Evolutionary conservation across 2,888 invertebrate species (phyloP).

Genomic region (Cremastobaeus sp.): DNA sequence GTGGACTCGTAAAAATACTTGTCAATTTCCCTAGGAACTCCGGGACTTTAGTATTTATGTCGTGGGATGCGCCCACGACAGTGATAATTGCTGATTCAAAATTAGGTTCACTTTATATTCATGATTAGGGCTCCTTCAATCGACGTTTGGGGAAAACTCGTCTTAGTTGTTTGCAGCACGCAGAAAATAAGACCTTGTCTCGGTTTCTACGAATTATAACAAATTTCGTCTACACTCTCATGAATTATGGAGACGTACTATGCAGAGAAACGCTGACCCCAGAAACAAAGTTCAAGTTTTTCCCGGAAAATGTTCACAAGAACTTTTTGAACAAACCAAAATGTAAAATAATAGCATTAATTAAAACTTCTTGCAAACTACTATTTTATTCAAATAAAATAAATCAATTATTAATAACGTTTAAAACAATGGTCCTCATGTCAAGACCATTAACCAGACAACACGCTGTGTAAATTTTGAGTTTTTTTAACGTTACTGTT

Average conservation of each 20-base stretch:
- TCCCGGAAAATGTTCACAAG: too few species aligned
- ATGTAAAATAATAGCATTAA: too few species aligned
- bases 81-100: slow-evolving; percentile 50
- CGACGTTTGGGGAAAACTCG: slow-evolving; percentile 34
- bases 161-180: slow-evolving; percentile 16
- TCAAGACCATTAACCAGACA: too few species aligned
- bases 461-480: too few species aligned
- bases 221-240: background rate
- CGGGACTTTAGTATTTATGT: slow-evolving; percentile 30
- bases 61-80: slow-evolving; percentile 21
- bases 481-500: too few species aligned
- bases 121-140: slow-evolving; percentile 40
- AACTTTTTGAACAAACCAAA: too few species aligned
- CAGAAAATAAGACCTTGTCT: slow-evolving; percentile 20
- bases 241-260: slow-evolving; percentile 1
- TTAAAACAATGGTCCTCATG: too few species aligned
- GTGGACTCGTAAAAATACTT: background rate
- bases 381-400: too few species aligned
- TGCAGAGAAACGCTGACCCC: background rate
- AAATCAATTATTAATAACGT: too few species aligned
- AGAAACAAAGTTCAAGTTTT: too few species aligned
- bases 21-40: slow-evolving; percentile 13
- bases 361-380: too few species aligned
- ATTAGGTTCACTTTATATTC: slow-evolving; percentile 46
- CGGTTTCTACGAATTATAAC: slow-evolving; percentile 6